Base-by-base conservation (phyloP, 1,140 invertebrate species). In the Heliothis virescens region DNA sequence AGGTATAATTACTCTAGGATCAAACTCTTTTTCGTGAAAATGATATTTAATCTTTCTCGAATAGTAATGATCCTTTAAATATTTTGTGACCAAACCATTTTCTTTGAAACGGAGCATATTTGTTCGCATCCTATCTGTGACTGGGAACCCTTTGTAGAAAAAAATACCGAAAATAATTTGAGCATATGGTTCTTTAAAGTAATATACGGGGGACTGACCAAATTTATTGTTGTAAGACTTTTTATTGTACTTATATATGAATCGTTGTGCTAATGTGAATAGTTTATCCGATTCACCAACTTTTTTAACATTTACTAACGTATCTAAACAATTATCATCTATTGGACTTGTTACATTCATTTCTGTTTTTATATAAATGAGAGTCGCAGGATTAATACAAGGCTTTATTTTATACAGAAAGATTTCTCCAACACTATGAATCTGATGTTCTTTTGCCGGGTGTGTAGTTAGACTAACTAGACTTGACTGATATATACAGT, bases 361-460 rank as follows among this genome's bases (percentile, higher is more conserved):
- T 67, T 55, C 60, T 21, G 52, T 3, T 0, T 48, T 9, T 4
- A 75, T 34, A 16, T 59, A 62, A 5, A 7, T n/a, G 2, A 41
- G 41, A 4, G 4, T 21, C 1, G 1, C 72, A 9, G n/a, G 12
- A 81, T 85, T 83, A 3, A 90, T 41, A n/a, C 89, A 91, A 1
- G 87, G 80, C 26, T 88, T 82, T 2, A 91, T 2, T 15, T 86
- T 80, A 21, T 83, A 85, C 0, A 75, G 57, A 5, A 7, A 11
- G 1, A 92, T 52, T 50, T 89, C 87, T 0, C 82, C 48, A 7
- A 81, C 74, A 0, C 60, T 79, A 2, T 81, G 73, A 48, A 90
- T 82, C 52, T 92, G n/a, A n/a, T n/a, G n/a, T n/a, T n/a, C n/a
- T n/a, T n/a, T n/a, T n/a, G n/a, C n/a, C n/a, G n/a, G n/a, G n/a